Evolutionary conservation across 1,140 invertebrate species (phyloP), one percentile per base, ranked within the genome.

Genomic region (Drosophila carrolli): DNA sequence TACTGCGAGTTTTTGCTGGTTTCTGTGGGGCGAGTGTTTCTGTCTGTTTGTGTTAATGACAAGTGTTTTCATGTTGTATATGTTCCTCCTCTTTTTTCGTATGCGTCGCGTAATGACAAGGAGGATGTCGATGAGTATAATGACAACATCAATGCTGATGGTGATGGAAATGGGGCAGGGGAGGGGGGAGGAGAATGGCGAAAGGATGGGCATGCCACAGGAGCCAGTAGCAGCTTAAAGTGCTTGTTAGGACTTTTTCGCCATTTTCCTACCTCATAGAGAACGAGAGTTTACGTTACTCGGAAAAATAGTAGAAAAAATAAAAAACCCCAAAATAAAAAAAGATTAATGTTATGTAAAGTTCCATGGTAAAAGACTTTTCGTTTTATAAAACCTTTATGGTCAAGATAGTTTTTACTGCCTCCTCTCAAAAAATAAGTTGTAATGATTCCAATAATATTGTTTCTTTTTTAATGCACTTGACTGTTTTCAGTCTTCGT

Each of bases 81-180:
- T 75, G 53, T 75, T 47, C 53, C 38, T 65, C 35, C 44, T 51
- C 37, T 38, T 55, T 65, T 75, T 66, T 81, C 55, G 65, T 68
- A 65, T 83, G 72, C 60, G 65, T 47, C 71, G 51, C 72, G 84
- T 88, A 88, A 86, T 86, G 83, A 86, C 83, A 88, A 71, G 83
- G 72, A 75, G 55, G 84, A 88, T 79, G 83, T 79, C 79, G 79
- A 86, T 88, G 83, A 70, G 79, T 73, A 86, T 86, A 88, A 88
- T 83, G 80, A 88, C 83, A 88, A 73, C 83, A 88, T 86, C 83
- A 86, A 88, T 86, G 83, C 75, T 79, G 65, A 71, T 83, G 83
- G 76, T 88, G 83, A 88, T 82, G 78, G 68, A 55, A 38, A 47
- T 55, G 58, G 41, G 70, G 46, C 43, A 43, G 63, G 57, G 57